phyloP scores from a whole-genome alignment of 2,888 invertebrate species.

The Eupithecia abbreviata region DNA sequence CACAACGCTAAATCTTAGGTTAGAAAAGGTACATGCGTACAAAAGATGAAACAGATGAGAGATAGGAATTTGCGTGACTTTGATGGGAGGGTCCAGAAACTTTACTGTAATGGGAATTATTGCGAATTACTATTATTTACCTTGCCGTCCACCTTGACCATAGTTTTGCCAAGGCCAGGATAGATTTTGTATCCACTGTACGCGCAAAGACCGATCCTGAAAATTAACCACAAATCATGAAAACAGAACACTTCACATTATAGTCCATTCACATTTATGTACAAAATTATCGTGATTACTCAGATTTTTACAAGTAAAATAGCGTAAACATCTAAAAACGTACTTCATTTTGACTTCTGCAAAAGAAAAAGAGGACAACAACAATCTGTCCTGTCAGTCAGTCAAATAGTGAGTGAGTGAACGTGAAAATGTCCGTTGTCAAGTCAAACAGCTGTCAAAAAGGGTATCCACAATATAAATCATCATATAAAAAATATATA shows the following conservation, averaged over 20 bases:
- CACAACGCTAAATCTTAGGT: background rate
- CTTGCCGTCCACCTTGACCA: slow-evolving; percentile 99
- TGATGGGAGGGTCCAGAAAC: background rate
- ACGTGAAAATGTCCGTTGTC: background rate
- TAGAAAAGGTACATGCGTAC: background rate
- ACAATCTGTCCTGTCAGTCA: background rate
- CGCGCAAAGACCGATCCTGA: slow-evolving; percentile 99
- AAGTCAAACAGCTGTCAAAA: background rate
- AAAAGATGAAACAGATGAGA: background rate
- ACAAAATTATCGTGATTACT: slow-evolving; percentile 53
- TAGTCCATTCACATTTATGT: slow-evolving; percentile 38
- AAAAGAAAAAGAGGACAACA: slow-evolving; percentile 53
- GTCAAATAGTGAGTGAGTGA: background rate
- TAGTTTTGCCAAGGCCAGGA: slow-evolving; percentile 99
- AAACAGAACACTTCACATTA: slow-evolving; percentile 54
- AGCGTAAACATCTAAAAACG: slow-evolving; percentile 57
- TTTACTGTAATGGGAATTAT: background rate
- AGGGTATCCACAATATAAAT: background rate
- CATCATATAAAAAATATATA: too few relatives aligned
- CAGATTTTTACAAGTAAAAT: slow-evolving; percentile 52
- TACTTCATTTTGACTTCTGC: slow-evolving; percentile 81
- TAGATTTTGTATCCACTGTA: slow-evolving; percentile 99
- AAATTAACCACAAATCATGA: slow-evolving; percentile 78
- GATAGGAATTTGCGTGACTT: background rate
- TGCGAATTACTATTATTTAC: slow-evolving; percentile 84